Conservation (phyloP, 2,113 vertebrate genomes). For the Hystrix cristata region DNA sequence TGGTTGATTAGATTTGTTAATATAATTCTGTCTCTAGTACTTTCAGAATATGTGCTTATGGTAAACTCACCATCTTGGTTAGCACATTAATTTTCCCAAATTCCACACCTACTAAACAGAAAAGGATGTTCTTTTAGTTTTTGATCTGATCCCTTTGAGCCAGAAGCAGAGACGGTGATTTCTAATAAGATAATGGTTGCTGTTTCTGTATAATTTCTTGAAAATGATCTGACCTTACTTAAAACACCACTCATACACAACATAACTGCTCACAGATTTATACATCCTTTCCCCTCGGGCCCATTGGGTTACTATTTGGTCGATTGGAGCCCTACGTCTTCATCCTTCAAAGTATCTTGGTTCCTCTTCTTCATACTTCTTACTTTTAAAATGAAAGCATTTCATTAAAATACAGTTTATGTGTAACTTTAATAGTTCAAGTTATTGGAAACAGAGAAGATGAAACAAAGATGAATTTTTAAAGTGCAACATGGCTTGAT, state of each 20-base stretch:
- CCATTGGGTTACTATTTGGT: not conserved
- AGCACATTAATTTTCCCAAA: not conserved
- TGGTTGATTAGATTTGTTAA: not conserved
- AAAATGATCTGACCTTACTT: slow-evolving; percentile 11
- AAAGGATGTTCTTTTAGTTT: not conserved
- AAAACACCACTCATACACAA: not conserved
- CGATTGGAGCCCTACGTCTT: not conserved
- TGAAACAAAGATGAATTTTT: slow-evolving; percentile 32
- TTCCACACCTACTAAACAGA: not conserved
- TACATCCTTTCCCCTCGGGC: not conserved
- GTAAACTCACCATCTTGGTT: slow-evolving; percentile 41
- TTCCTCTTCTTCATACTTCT: not conserved
- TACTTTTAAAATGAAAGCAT: not conserved
- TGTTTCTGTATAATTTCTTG: not conserved
- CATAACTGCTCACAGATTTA: not conserved
- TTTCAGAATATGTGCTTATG: not conserved
- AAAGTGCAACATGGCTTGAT: not conserved
- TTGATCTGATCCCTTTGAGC: not conserved
- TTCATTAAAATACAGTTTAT: not conserved
- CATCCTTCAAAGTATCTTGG: not conserved
- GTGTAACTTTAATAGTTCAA: not conserved
- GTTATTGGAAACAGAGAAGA: not conserved
- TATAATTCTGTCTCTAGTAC: slow-evolving; percentile 28
- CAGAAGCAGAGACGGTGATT: slow-evolving; percentile 16
- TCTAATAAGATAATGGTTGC: not conserved